Base-by-base conservation (phyloP, 2,113 vertebrate species). In the Sterna hirundo region DNA sequence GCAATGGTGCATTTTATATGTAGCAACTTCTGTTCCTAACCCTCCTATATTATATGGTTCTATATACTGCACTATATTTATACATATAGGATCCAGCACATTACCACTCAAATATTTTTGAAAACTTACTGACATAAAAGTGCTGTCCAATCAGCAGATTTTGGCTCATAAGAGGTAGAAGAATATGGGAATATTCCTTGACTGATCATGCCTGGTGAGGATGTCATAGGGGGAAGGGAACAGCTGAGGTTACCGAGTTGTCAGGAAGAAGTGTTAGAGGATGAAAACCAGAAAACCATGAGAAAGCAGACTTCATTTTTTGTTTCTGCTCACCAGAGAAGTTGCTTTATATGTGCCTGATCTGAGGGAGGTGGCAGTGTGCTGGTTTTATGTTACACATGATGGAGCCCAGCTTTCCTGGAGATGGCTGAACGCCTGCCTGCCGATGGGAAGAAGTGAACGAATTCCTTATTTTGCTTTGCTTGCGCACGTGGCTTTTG, bases 401-500 rank as follows among this genome's bases (percentile, higher is more conserved):
- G 29, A 17, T 8, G 46, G 38, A 62, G 15, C 11, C 14, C 29
- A 30, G 76, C 52, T 40, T 17, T 55, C n/a, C 57, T 65, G 30
- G 55, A 29, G 9, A 18, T 17, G 60, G 23, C 32, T 19, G 8
- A 57, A 72, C 23, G 4, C 17, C 7, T 21, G 46, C 36, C 40
- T 40, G 47, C 25, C 4, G 0, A 3, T 8, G 38, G 19, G 11
- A 49, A 40, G 23, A 2, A 4, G 11, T 5, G 74, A 61, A 60
- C n/a, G 5, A 49, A 36, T 29, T 40, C 62, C 17, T 65, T 32
- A 6, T 8, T 27, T 40, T 61, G 44, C 9, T 49, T 49, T 65
- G 34, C 13, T n/a, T 14, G 10, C 1, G 0, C 2, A 2, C 1
- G 5, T 2, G 3, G 44, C n/a, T 80, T 86, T 65, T 46, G 8